These are phyloP conservation scores for Dryobota labecula DNA, from an alignment of 2,888 invertebrate genomes.

Conservation along the genomic window DNA sequence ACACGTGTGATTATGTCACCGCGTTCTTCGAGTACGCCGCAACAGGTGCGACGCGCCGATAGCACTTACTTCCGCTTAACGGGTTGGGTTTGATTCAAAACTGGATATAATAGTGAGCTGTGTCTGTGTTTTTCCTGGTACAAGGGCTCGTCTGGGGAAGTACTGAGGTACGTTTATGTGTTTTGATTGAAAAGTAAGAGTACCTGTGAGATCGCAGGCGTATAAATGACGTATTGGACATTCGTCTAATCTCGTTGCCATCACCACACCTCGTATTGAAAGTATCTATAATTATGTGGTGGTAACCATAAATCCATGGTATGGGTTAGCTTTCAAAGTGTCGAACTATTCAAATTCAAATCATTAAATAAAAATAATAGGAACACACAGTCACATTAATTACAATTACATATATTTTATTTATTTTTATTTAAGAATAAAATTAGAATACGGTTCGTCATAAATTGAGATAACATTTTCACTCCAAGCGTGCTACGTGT, in stretches of 20 bases:
- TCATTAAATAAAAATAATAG: no score
- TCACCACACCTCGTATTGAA: no score
- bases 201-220: background rate
- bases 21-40: background rate
- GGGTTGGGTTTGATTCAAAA: constrained; percentile 6
- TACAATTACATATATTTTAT: no score
- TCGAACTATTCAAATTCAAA: no score
- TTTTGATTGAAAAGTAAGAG: background rate
- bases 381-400: no score
- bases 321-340: no score
- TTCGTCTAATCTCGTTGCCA: background rate
- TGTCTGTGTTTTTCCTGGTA: background rate
- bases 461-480: no score
- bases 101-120: background rate
- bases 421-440: no score
- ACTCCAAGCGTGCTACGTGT: no score
- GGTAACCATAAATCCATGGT: background rate
- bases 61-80: background rate
- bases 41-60: constrained; percentile 42
- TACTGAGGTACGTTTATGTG: background rate
- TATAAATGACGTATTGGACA: background rate
- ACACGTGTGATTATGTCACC: constrained; percentile 1
- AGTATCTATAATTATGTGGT: no score
- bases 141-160: background rate
- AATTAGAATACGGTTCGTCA: no score